Evolutionary conservation across 2,888 invertebrate genomes (phyloP).

Genomic region (Lottia gigantea): DNA sequence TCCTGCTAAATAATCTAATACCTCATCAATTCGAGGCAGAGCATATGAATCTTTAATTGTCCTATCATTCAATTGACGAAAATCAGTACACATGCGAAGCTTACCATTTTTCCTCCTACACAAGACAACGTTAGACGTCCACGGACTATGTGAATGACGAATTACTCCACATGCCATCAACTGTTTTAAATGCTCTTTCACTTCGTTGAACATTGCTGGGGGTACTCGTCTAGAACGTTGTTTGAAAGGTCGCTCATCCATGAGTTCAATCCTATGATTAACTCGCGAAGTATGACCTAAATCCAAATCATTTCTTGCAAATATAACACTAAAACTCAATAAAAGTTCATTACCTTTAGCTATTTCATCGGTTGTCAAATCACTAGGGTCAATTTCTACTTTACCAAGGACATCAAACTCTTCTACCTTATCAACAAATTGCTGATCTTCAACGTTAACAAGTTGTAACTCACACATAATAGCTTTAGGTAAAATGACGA

Average conservation of each 20-base stretch:
- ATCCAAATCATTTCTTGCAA: not conserved
- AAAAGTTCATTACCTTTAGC: not conserved
- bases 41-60: not conserved
- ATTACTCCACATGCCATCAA: not conserved
- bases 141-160: not conserved
- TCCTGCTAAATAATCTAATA: not conserved
- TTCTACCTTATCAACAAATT: not conserved
- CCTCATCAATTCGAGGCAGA: slow-evolving; percentile 1
- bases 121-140: not conserved
- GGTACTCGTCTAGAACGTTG: not conserved
- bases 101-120: not conserved
- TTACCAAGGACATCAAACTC: too few species aligned
- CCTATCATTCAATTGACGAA: not conserved
- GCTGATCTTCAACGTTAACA: not conserved
- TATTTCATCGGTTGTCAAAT: not conserved
- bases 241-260: slow-evolving; percentile 3
- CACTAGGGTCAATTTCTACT: not conserved
- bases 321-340: not conserved
- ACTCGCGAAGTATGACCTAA: not conserved
- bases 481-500: slow-evolving; percentile 9
- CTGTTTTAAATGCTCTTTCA: not conserved
- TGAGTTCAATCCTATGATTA: not conserved
- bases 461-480: slow-evolving; percentile 10
- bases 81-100: not conserved
- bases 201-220: not conserved